phyloP scores from a whole-genome alignment of 2,113 vertebrate species.

The Tringa solitaria region DNA sequence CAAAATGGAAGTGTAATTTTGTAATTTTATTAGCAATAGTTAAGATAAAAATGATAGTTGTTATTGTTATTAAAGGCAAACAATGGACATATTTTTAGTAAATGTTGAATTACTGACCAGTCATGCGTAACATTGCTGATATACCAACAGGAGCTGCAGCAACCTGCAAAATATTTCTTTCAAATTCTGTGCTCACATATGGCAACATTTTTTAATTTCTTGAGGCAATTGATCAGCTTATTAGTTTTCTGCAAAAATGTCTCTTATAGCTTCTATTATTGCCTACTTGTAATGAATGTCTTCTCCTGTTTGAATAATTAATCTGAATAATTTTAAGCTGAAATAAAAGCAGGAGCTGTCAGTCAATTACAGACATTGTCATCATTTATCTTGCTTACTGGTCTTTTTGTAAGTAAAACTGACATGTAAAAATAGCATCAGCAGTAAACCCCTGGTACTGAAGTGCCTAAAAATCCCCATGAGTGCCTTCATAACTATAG shows the following conservation, averaged over 20 bases:
- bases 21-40: not conserved
- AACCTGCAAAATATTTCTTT: not conserved
- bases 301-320: not conserved
- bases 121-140: not conserved
- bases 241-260: not conserved
- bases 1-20: not conserved
- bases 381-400: conserved; percentile 40
- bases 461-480: conserved; percentile 47
- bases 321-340: conserved; percentile 8
- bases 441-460: conserved; percentile 37
- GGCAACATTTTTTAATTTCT: not conserved
- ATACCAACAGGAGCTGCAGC: not conserved
- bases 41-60: not conserved
- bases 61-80: not conserved
- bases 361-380: not conserved
- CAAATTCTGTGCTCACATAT: not conserved
- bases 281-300: not conserved
- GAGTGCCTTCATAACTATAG: conserved; percentile 43
- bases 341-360: conserved; percentile 13
- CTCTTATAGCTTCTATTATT: not conserved
- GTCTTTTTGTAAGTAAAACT: conserved; percentile 40
- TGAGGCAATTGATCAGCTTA: not conserved
- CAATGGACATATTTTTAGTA: not conserved
- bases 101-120: not conserved
- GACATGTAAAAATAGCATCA: conserved; percentile 53